phyloP scores from a whole-genome alignment of 1,140 invertebrate genomes.

The Danaus melanippus region DNA sequence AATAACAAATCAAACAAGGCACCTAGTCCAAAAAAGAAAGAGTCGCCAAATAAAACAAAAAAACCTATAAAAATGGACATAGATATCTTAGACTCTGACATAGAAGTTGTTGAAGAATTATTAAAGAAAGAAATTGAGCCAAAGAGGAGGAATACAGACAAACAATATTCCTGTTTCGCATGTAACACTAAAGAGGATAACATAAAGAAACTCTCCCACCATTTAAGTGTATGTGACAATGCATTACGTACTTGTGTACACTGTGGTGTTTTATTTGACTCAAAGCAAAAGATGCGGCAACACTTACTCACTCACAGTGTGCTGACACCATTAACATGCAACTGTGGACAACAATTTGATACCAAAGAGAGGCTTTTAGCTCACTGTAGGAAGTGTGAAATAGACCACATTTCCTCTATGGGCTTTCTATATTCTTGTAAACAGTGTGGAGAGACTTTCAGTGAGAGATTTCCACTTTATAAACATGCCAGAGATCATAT shows the following conservation, averaged over 20 bases:
- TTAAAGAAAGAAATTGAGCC: constrained; percentile 42
- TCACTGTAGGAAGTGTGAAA: constrained; percentile 41
- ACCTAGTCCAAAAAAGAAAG: constrained; percentile 50
- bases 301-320: constrained; percentile 39
- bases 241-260: constrained; percentile 46
- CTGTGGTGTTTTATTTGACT: constrained; percentile 51
- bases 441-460: constrained; percentile 45
- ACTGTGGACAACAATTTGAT: constrained; percentile 44
- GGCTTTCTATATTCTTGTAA: constrained; percentile 50
- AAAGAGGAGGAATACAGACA: constrained; percentile 29
- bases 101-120: constrained; percentile 48
- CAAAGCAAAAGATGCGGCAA: constrained; percentile 45
- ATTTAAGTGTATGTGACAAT: constrained; percentile 50
- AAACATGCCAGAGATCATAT: constrained; percentile 53
- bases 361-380: constrained; percentile 32
- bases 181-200: constrained; percentile 43
- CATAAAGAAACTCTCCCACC: constrained; percentile 43
- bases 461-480: constrained; percentile 44
- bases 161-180: constrained; percentile 37
- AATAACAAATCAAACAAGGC: constrained; percentile 38
- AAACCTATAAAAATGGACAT: constrained; percentile 47
- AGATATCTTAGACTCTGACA: constrained; percentile 52
- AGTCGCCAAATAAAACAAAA: constrained; percentile 21
- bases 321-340: constrained; percentile 35
- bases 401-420: constrained; percentile 38